Conservation (phyloP, 2,888 invertebrate genomes). For the Cerastoderma edule region DNA sequence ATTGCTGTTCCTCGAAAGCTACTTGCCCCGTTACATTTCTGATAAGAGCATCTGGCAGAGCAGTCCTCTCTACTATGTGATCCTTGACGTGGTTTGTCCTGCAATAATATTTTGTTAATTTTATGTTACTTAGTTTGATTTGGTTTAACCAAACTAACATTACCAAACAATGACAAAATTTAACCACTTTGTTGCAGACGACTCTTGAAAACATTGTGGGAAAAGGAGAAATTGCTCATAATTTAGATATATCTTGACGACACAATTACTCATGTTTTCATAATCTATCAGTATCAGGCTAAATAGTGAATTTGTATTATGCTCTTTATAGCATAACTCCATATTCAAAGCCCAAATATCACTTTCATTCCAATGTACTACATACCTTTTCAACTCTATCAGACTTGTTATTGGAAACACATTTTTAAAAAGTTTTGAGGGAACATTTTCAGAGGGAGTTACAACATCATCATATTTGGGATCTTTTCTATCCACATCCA, state of each 20-base stretch:
- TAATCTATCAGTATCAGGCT: not conserved
- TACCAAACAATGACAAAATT: not conserved
- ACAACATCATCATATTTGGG: too few species aligned
- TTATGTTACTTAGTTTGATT: too few species aligned
- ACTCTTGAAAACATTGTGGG: constrained; percentile 12
- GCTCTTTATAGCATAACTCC: too few species aligned
- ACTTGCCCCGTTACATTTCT: constrained; percentile 84
- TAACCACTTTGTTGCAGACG: not conserved
- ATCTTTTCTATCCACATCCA: too few species aligned
- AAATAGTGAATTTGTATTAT: not conserved
- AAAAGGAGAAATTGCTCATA: not conserved
- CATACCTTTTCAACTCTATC: too few species aligned
- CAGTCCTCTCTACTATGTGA: constrained; percentile 84
- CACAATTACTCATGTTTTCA: not conserved
- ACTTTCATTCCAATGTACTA: too few species aligned
- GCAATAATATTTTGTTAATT: too few species aligned
- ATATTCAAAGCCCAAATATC: too few species aligned
- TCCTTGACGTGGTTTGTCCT: constrained; percentile 85
- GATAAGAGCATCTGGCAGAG: constrained; percentile 84
- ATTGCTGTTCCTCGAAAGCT: constrained; percentile 85
- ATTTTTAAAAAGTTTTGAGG: too few species aligned
- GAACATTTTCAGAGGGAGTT: too few species aligned
- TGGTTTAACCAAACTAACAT: too few species aligned
- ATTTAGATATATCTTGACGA: not conserved
- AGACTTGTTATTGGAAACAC: too few species aligned